Percentiles rank a stretch among this genome's conserved stretches.
These are phyloP conservation scores for Zonitis immaculata DNA, from an alignment of 2,888 invertebrate species.

Conservation along the genomic window DNA sequence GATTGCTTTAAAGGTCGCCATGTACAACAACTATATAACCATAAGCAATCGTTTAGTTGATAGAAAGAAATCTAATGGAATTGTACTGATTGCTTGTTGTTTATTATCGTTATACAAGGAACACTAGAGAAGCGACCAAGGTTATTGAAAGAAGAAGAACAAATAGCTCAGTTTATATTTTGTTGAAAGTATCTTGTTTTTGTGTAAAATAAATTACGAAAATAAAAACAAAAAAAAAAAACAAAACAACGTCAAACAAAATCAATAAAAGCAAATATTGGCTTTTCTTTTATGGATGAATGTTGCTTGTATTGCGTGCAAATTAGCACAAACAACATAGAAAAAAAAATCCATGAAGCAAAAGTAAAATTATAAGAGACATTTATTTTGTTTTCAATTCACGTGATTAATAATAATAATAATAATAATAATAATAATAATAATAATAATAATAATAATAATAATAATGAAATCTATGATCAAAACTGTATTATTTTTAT, in stretches of 20 bases:
- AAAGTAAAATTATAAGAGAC: conserved; percentile 24
- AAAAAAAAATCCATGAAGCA: conserved; percentile 30
- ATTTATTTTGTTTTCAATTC: conserved; percentile 6
- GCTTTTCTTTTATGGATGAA: not conserved
- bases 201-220: conserved; percentile 32
- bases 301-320: conserved; percentile 30
- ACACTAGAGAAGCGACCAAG: no score
- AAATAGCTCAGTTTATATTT: no score
- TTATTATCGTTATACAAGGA: no score
- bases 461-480: conserved; percentile 32
- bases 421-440: no score
- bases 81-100: no score
- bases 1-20: not conserved
- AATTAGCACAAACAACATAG: conserved; percentile 31
- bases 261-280: conserved; percentile 1
- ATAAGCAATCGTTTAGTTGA: not conserved
- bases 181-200: conserved; percentile 18
- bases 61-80: no score
- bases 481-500: no score
- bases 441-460: no score
- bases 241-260: no score
- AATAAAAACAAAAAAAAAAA: conserved; percentile 29
- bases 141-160: no score
- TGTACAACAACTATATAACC: not conserved
- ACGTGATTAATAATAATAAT: no score